Evolutionary conservation across 2,113 vertebrate species (phyloP).

Genomic region (Morone chrysops): DNA sequence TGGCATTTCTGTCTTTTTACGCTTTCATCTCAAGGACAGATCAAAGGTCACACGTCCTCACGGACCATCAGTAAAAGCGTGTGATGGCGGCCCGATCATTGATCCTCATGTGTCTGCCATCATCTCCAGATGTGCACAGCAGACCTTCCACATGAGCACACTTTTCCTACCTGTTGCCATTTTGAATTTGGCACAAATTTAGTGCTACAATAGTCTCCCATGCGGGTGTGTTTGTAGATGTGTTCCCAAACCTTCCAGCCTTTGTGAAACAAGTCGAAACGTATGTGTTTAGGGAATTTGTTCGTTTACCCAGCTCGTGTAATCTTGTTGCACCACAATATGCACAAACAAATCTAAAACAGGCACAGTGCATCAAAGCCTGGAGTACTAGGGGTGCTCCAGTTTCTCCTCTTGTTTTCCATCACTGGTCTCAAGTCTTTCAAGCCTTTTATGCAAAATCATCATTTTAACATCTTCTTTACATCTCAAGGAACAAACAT

Average conservation of each 20-base stretch:
- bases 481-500: constrained; percentile 32
- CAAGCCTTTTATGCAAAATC: constrained; percentile 33
- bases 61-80: not conserved
- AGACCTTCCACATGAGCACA: not conserved
- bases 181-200: constrained; percentile 13
- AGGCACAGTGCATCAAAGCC: constrained; percentile 52
- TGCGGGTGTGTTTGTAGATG: not conserved
- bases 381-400: constrained; percentile 30
- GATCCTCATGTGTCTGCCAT: not conserved
- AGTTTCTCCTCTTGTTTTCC: constrained; percentile 39
- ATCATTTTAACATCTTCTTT: constrained; percentile 18
- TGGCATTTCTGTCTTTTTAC: not conserved
- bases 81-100: not conserved
- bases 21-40: not conserved
- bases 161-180: constrained; percentile 61
- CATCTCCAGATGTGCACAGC: not conserved
- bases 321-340: constrained; percentile 58
- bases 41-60: constrained; percentile 37
- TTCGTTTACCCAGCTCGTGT: constrained; percentile 56
- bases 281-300: constrained; percentile 34
- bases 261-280: constrained; percentile 21
- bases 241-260: constrained; percentile 34
- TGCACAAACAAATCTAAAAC: constrained; percentile 70
- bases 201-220: not conserved
- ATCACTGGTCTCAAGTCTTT: constrained; percentile 32